These are phyloP conservation scores for Plagiodera versicolora DNA, from an alignment of 2,888 invertebrate species.

Conservation along the genomic window DNA sequence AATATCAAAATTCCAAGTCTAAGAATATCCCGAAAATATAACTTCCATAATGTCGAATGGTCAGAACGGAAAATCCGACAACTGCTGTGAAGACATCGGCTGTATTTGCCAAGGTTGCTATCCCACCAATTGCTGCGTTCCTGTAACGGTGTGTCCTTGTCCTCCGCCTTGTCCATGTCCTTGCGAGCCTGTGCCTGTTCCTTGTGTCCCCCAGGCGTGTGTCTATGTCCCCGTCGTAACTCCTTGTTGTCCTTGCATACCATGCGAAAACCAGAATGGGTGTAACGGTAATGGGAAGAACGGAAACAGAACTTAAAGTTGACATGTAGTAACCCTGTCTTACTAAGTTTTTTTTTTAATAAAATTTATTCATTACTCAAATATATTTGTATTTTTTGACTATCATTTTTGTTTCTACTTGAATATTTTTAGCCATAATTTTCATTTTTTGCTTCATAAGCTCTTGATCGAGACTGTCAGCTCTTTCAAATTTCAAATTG, in stretches of 20 bases:
- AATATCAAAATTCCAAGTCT: constrained; percentile 7
- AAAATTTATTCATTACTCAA: too few species aligned
- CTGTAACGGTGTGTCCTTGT: constrained; percentile 31
- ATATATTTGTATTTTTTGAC: too few species aligned
- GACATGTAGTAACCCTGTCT: too few species aligned
- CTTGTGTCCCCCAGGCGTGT: constrained; percentile 31
- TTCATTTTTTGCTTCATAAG: too few species aligned
- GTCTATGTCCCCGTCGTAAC: constrained; percentile 35
- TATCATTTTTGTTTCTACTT: too few species aligned
- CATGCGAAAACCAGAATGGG: constrained; percentile 4
- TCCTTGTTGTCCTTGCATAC: constrained; percentile 25
- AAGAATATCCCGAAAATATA: background rate
- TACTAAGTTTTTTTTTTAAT: too few species aligned
- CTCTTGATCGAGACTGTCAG: too few species aligned
- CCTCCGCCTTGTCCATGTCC: constrained; percentile 21
- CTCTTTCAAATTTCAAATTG: too few species aligned
- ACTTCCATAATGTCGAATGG: constrained; percentile 13
- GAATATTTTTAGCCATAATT: too few species aligned
- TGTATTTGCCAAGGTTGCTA: constrained; percentile 30
- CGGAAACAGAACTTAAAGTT: too few species aligned
- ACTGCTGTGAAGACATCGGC: constrained; percentile 5
- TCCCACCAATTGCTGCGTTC: constrained; percentile 31
- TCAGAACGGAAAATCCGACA: background rate
- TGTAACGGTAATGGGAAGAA: background rate
- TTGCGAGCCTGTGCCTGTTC: constrained; percentile 23